Evolutionary conservation across 1,140 invertebrate genomes (phyloP), one percentile per base, ranked within the genome.

Genomic region (Brevipalpus yothersi): DNA sequence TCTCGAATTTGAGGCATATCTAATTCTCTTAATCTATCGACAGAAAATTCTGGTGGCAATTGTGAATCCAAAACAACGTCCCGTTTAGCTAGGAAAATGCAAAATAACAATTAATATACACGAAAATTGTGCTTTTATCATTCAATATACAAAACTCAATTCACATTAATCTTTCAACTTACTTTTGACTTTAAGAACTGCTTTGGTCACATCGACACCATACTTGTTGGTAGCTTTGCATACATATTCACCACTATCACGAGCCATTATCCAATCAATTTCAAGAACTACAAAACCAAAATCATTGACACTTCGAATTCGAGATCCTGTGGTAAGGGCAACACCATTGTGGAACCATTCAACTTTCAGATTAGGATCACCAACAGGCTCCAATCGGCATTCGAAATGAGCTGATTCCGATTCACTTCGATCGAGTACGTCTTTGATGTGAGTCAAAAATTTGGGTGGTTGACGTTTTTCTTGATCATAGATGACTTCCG

Each of bases 331-430:
- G 65, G 82, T 81, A 65, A 95, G 80, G 1, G 89, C 87, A 66
- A 79, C 77, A 58, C 89, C 90, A 73, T 95, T 89, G 68, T 84
- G 82, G 70, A 79, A 92, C 91, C 91, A 95, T 73, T 94, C 89
- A 21, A 96, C 86, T 60, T 82, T 80, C 84, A 95, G 88, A 1
- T 86, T 89, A 7, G 87, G 84, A 73, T 96, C 91, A 69, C 90
- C 92, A 0, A 91, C 86, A 1, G 90, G 91, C 10, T 88, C 87
- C 7, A 98, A 72, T 5, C 87, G 91, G 17, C 89, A 90, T 74
- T 98, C 91, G 67, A 98, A 78, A 74, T 96, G 92, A 61, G 88
- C 86, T 42, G 81, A 82, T 63, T 83, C 79, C 19, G 89, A 87
- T 73, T 93, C 90, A 42, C 79, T 75, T 8, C 87, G 75, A 69